A percentile compares a stretch with the other conserved stretches of the same genome.
Evolutionary conservation across 2,797 vertebrate genomes (phyloP).

Genomic region (Fratercula arctica): DNA sequence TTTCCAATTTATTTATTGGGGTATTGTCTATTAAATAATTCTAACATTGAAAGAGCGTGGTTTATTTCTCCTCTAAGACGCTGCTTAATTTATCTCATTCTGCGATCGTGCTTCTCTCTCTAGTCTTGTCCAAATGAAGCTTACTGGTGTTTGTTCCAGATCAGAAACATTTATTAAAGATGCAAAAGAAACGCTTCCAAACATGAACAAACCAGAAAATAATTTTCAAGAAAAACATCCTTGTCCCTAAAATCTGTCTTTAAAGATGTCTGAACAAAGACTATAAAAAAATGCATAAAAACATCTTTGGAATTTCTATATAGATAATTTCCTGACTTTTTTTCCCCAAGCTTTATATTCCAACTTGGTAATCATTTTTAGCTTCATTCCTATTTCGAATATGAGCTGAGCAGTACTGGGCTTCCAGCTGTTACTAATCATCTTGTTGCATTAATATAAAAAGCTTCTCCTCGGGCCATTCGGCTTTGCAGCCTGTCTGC

Average conservation of each 20-base stretch:
- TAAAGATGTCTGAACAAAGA: background rate
- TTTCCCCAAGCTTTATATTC: background rate
- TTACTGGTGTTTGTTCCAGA: background rate
- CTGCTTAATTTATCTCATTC: background rate
- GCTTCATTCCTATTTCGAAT: background rate
- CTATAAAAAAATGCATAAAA: background rate
- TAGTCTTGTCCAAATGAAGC: background rate
- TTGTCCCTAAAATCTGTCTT: background rate
- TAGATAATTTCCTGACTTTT: background rate
- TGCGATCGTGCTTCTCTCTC: background rate
- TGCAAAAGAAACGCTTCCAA: background rate
- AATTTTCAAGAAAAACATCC: background rate
- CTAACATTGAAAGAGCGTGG: background rate
- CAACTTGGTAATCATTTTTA: background rate
- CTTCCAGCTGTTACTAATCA: conserved; percentile 47
- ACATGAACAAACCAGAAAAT: background rate
- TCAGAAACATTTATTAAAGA: background rate
- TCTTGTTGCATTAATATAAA: background rate
- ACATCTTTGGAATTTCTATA: background rate
- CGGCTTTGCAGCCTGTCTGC: background rate
- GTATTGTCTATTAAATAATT: background rate
- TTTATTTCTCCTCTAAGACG: background rate
- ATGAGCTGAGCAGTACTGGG: background rate
- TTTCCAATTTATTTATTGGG: background rate
- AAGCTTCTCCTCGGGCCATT: background rate